Evolutionary conservation across 2,888 invertebrate genomes (phyloP), one percentile per base, ranked within the genome.

Genomic region (Phasia obesa): DNA sequence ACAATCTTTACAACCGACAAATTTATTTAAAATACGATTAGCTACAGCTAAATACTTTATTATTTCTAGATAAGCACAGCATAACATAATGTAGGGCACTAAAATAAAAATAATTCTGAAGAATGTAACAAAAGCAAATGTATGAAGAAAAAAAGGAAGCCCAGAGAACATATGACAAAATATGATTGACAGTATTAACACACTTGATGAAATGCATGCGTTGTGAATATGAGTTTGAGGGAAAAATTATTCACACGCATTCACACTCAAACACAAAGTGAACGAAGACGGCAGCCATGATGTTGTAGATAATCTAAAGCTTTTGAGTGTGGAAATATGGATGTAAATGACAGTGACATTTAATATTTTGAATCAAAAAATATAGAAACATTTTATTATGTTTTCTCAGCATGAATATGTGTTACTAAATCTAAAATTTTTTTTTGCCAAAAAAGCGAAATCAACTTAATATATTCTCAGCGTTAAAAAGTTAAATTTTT

Each of bases 141-240:
- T 15, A 23, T n/a, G n/a, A 44, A 2, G 17, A 25, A n/a, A 57
- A 53, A 35, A 57, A 42, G 6, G 21, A 70, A 59, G 21, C 6
- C 35, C 7, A 15, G n/a, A 38, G 31, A 79, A 60, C 47, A 74
- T 55, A 76, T 76, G 71, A 73, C 75, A 79, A 47, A 75, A 83
- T 70, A 79, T 83, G 83, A 83, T 79, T 83, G 83, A 83, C 83
- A 83, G 79, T 49, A 79, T 79, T 79, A 83, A 79, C 71, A 71
- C 83, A 79, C 75, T 83, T 79, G 83, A 83, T 71, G 79, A 79
- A 79, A 83, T 76, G 65, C 62, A 71, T 65, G 59, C 23, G 15
- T 59, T 47, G 53, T 60, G 21, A 51, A 62, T 60, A 25, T 67
- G 75, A 67, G 70, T 75, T 42, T 71, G 55, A 79, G 65, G 67